A percentile compares a stretch with the other conserved stretches of the same genome.
Evolutionary conservation across 1,140 invertebrate species (phyloP).

Genomic region (Hylaeus anthracinus): DNA sequence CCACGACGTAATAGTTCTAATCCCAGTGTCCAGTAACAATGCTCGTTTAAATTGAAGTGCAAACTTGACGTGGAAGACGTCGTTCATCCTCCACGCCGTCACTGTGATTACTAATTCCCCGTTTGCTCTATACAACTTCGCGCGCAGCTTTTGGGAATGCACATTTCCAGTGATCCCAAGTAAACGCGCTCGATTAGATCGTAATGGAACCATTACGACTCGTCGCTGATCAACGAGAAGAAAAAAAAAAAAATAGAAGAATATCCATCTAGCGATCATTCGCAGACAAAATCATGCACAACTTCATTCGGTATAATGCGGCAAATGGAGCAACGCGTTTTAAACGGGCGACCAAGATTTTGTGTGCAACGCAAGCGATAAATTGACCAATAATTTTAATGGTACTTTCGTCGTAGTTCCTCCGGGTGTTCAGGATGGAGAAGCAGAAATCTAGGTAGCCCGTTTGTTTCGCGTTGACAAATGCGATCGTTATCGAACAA

Average conservation of each 20-base stretch:
- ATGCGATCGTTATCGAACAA: too few species aligned
- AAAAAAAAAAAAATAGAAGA: background rate
- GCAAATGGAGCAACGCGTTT: background rate
- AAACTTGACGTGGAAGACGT: background rate
- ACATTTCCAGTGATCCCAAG: background rate
- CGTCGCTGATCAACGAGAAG: background rate
- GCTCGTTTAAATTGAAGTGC: background rate
- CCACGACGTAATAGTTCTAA: conserved; percentile 20
- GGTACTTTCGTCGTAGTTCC: too few species aligned
- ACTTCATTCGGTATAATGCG: background rate
- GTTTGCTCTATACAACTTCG: background rate
- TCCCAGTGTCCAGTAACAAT: background rate
- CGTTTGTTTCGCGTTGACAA: background rate
- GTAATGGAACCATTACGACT: too few species aligned
- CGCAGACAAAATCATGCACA: background rate
- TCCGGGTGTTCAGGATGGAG: too few species aligned
- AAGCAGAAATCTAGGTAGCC: too few species aligned
- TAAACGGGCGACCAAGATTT: background rate
- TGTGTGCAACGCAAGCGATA: too few species aligned
- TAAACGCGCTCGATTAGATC: too few species aligned
- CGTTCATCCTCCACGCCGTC: background rate
- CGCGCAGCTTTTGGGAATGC: background rate
- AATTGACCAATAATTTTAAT: too few species aligned
- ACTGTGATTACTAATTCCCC: background rate
- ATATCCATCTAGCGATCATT: too few species aligned